Base-by-base conservation (phyloP, 2,888 invertebrate species). In the Aphodius sticticus region DNA sequence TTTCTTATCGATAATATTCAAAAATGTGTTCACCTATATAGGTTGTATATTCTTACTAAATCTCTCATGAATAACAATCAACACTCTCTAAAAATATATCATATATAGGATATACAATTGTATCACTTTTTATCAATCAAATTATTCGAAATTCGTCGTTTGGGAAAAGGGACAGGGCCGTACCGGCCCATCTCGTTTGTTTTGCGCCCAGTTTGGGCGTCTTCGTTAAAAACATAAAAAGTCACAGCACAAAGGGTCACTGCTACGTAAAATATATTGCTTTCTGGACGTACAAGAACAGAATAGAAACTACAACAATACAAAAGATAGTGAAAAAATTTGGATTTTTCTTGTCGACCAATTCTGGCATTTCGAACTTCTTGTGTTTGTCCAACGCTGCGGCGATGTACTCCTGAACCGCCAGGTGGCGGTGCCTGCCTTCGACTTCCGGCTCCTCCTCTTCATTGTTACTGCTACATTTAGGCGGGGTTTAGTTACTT, bases 241-340 rank as follows among this genome's bases (percentile, higher is more conserved):
- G 16, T 38, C 16, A 78, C 75, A 36, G 70, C 70, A 69, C 70
- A 75, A 69, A 70, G 36, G 6, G 35, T 77, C 37, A 81, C 84
- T 85, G 84, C 83, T 84, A 84, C 81, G 81, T 84, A 84, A 86
- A 86, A 86, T 84, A 86, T 84, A 87, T 84, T 85, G 86, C 85
- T 84, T 83, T 84, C 82, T 85, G 85, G 79, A 86, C 82, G 85
- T 85, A 86, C 81, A 87, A 83, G 81, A 84, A 83, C 76, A 87
- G 76, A 82, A 87, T 82, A 26, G 87, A 86, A 81, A 87, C 82
- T 81, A 85, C 79, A 70, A 85, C 79, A 83, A 87, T 84, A 77
- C 86, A 78, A 78, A 85, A 82, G 79, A 86, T 82, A 76, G 84
- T 82, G 80, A 86, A 81, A 75, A 84, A 70, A 80, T 86, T 86